Evolutionary conservation across 2,888 invertebrate genomes (phyloP), one percentile per base, ranked within the genome.

Genomic region (Noctua pronuba): DNA sequence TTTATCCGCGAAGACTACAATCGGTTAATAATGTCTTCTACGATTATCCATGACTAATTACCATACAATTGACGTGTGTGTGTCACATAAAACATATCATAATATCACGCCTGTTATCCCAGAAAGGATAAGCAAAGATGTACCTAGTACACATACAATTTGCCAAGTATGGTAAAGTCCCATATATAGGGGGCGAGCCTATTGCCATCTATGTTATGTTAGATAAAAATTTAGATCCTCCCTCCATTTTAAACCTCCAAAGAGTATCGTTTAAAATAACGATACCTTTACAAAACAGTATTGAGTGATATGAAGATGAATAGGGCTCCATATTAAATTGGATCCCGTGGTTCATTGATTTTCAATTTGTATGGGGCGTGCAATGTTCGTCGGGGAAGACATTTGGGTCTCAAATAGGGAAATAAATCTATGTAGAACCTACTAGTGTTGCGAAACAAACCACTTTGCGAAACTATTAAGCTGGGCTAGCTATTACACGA

Each of bases 261-360:
- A 60, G n/a, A 64, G 28, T 49, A 69, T 62, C 68, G 49, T 73
- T 80, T 73, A 66, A 85, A 85, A 70, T 75, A 11, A 82, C 75
- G 60, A 65, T 55, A 70, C 66, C 64, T 70, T 44, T 60, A 65
- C 62, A 75, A 77, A 73, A 73, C 76, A 69, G 80, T 83, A 83
- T 80, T 77, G 74, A 72, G 77, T 86, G 82, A 86, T 81, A 82
- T 90, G 91, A 93, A 94, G 92, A 94, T 92, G 93, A 94, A 95
- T 94, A 92, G 94, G 92, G 93, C 94, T 94, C 94, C 92, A 94
- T 94, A 95, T 94, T 92, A 94, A 94, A 95, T 94, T 94, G 93
- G 93, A 94, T 94, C 92, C 92, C 92, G 91, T 89, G 94, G 94
- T 95, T 95, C 95, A 95, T 95, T 96, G 95, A 95, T 95, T 96